Evolutionary conservation across 2,113 vertebrate species (phyloP).

Genomic region (Misgurnus mizolepis): DNA sequence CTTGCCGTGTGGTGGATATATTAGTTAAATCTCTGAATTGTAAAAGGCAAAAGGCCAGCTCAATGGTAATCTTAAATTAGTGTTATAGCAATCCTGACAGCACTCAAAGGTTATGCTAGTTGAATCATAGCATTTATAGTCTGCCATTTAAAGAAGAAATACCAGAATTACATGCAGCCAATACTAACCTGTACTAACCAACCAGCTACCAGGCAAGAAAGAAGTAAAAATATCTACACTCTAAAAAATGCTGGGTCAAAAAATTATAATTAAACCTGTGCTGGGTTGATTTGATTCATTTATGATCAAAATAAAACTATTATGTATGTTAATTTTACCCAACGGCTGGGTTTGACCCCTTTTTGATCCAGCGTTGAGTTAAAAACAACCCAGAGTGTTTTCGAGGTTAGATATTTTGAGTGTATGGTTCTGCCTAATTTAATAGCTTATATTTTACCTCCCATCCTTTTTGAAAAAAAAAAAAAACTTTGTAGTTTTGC

Average conservation of each 20-base stretch:
- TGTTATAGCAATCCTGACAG: not conserved
- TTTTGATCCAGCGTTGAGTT: too few relatives aligned
- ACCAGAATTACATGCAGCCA: not conserved
- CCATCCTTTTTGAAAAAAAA: not conserved
- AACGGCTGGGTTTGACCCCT: too few relatives aligned
- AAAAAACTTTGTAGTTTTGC: not conserved
- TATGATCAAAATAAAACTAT: too few relatives aligned
- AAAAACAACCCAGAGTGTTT: too few relatives aligned
- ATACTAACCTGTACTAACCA: not conserved
- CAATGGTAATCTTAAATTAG: not conserved
- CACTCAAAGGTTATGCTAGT: not conserved
- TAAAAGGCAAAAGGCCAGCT: not conserved
- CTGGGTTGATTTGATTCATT: too few relatives aligned
- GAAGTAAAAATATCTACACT: not conserved
- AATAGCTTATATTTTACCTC: not conserved
- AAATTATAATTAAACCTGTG: too few relatives aligned
- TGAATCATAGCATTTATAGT: not conserved
- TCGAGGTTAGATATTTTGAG: too few relatives aligned
- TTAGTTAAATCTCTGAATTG: conserved; percentile 42
- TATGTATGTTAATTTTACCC: too few relatives aligned
- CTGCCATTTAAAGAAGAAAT: not conserved
- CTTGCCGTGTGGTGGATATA: conserved; percentile 49
- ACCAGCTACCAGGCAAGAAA: not conserved
- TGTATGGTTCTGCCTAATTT: too few relatives aligned
- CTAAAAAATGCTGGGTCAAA: too few relatives aligned